Base-by-base conservation (phyloP, 1,140 invertebrate genomes). In the Drosophila grimshawi region DNA sequence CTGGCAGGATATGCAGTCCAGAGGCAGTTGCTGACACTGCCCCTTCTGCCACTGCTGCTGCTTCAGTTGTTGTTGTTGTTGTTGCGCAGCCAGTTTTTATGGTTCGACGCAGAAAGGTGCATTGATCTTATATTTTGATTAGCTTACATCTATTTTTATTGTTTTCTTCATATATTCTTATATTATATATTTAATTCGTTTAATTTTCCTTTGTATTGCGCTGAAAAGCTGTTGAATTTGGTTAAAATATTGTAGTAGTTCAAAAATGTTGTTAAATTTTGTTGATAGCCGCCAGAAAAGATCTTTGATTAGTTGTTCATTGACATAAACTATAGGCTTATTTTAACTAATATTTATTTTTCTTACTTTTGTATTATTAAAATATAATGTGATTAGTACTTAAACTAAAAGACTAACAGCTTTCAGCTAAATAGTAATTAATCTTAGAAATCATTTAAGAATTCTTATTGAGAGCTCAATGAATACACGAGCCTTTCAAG, bases 1-100 rank as follows among this genome's bases (percentile, higher is more conserved):
- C 79, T 81, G 81, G 70, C 81, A 85, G 81, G 81, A 85, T 85
- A 85, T 85, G 81, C 80, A 75, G 55, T 61, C 63, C 27, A 29
- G 59, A 49, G 53, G 51, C 55, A 41, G 35, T 5, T 71, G 43
- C 55, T 43, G 41, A 33, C 51, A 37, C 35, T 53, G 57, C 52
- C 68, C 51, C 51, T 48, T 45, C 52, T 81, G 52, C 52, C 61
- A 41, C 52, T 62, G 43, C 45, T 61, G 10, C 11, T 61, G 30
- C 8, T 56, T 0, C n/a, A 10, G 59, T 61, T 52, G 57, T 60
- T 78, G 55, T 59, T 59, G 48, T 62, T 59, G 57, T 51, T 57
- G n/a, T 27, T 59, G 37, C 19, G 2, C 41, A 41, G 56, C 33
- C 37, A 33, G 49, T 61, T 56, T 68, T 68, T 45, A 69, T 62